Evolutionary conservation across 2,797 vertebrate species (phyloP).

Genomic region (Anguilla marmorata): DNA sequence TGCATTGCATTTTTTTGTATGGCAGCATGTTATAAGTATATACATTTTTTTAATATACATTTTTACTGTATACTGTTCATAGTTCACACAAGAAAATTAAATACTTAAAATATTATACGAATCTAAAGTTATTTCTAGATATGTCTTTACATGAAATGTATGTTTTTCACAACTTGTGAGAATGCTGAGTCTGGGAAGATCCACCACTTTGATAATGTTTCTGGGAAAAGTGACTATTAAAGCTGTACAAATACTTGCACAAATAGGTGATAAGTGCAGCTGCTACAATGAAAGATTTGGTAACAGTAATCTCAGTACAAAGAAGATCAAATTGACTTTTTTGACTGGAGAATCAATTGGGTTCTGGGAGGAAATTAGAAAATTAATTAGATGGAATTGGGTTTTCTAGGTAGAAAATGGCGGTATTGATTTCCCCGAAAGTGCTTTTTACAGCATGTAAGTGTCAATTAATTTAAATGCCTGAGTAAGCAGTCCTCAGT

Average conservation of each 20-base stretch:
- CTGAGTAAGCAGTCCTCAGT: conserved; percentile 8
- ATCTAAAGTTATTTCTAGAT: conserved; percentile 7
- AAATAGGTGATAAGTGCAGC: conserved; percentile 3
- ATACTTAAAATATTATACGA: conserved; percentile 4
- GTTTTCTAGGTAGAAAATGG: conserved; percentile 76
- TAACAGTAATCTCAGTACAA: conserved; percentile 55
- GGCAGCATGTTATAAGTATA: not conserved
- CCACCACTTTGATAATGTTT: conserved; percentile 27
- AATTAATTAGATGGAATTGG: conserved; percentile 68
- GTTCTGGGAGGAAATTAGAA: conserved; percentile 69
- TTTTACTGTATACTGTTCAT: not conserved
- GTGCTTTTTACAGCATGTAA: conserved; percentile 40
- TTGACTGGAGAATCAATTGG: conserved; percentile 70
- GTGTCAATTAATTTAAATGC: conserved; percentile 61
- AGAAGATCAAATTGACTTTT: conserved; percentile 43
- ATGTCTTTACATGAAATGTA: conserved; percentile 11
- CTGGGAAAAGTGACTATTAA: not conserved
- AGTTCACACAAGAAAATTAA: not conserved
- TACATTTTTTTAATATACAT: not conserved
- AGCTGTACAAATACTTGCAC: conserved; percentile 3
- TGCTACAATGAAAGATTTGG: conserved; percentile 54
- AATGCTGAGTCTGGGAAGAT: not conserved
- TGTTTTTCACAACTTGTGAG: conserved; percentile 13
- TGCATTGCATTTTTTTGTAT: not conserved
- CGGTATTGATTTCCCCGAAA: conserved; percentile 76